phyloP scores from a whole-genome alignment of 1,140 invertebrate genomes.

The Laodelphax striatellus region DNA sequence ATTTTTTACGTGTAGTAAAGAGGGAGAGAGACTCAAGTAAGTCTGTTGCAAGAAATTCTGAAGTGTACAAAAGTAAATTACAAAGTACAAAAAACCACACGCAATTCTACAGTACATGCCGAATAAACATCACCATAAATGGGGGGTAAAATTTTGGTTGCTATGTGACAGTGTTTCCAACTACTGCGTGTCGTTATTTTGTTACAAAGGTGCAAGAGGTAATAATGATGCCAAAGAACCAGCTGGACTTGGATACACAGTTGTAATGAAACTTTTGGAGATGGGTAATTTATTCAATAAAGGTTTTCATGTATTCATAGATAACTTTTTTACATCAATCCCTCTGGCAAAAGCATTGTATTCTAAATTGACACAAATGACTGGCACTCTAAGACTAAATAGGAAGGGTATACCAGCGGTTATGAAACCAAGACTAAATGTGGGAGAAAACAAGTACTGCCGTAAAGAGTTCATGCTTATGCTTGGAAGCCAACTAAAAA shows the following conservation, averaged over 20 bases:
- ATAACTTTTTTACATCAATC: constrained; percentile 15
- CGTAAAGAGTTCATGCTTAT: background rate
- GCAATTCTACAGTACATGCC: constrained; percentile 23
- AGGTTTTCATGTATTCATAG: constrained; percentile 22
- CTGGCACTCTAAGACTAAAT: constrained; percentile 1
- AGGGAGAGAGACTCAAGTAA: too few relatives aligned
- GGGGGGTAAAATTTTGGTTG: constrained; percentile 25
- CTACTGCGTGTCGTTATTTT: constrained; percentile 23
- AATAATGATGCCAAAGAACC: constrained; percentile 18
- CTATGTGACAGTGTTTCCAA: constrained; percentile 20
- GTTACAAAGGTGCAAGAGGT: constrained; percentile 19
- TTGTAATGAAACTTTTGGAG: constrained; percentile 22
- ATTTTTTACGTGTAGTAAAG: too few relatives aligned
- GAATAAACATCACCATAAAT: constrained; percentile 24
- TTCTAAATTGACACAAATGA: constrained; percentile 5
- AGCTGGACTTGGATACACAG: constrained; percentile 21
- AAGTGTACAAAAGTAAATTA: too few relatives aligned
- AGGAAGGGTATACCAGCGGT: constrained; percentile 4
- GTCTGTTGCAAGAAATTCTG: too few relatives aligned
- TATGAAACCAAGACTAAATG: constrained; percentile 3
- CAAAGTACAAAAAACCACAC: constrained; percentile 21
- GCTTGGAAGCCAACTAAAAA: background rate
- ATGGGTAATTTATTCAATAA: constrained; percentile 24
- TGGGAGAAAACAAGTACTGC: constrained; percentile 6
- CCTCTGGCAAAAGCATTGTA: background rate